Evolutionary conservation across 2,113 vertebrate genomes (phyloP).

Genomic region (Corythornis vintsioides): DNA sequence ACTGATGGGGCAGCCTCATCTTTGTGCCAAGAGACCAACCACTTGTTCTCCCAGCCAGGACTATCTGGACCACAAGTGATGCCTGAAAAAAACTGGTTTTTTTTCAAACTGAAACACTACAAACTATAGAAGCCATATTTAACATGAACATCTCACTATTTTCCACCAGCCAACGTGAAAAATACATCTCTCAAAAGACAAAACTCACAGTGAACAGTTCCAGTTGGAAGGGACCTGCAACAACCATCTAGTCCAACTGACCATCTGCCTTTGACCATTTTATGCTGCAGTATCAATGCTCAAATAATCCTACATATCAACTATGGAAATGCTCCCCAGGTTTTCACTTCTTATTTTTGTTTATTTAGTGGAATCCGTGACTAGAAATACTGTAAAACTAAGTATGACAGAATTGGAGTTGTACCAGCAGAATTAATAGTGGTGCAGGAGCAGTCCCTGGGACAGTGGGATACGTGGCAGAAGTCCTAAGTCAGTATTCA

Average conservation of each 20-base stretch:
- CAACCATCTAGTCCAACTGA: background rate
- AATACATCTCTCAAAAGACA: background rate
- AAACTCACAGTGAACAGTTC: background rate
- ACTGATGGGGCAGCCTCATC: background rate
- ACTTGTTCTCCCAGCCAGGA: background rate
- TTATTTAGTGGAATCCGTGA: background rate
- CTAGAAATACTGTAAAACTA: background rate
- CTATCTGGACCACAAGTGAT: background rate
- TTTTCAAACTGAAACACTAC: background rate
- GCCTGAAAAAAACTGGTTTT: background rate
- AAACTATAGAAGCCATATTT: background rate
- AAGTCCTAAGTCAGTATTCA: slow-evolving; percentile 39
- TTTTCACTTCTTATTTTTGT: background rate
- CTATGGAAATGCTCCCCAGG: background rate
- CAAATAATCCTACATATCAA: background rate
- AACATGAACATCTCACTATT: background rate
- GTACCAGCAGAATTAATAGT: slow-evolving; percentile 11
- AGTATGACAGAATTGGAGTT: background rate
- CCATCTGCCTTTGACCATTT: background rate
- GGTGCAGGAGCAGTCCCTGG: background rate
- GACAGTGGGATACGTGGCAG: background rate
- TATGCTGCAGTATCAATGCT: background rate
- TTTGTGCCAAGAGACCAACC: background rate
- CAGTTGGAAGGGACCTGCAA: background rate
- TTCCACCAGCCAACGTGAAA: background rate